Conservation (phyloP, 35 echinoderm and acorn worm species). For the Ophiothrix spiculata region DNA sequence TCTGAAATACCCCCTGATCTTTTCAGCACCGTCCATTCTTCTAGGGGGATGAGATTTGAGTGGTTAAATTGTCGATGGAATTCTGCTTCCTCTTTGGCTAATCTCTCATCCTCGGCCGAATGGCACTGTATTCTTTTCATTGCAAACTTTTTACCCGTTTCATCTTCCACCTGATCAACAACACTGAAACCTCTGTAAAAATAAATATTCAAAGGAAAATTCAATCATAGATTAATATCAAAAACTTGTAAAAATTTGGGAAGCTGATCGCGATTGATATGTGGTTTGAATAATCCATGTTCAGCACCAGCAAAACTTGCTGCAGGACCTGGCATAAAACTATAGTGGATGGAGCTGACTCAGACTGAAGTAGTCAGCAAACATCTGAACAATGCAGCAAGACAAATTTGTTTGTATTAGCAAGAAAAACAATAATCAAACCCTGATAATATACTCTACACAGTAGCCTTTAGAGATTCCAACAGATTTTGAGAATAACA, state of each 20-base stretch:
- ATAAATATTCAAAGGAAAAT: slow-evolving; percentile 19
- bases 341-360: background rate
- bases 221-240: background rate
- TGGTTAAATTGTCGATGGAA: slow-evolving; percentile 72
- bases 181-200: slow-evolving; percentile 79
- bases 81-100: slow-evolving; percentile 70
- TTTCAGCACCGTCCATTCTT: slow-evolving; percentile 58
- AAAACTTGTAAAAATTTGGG: background rate
- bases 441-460: background rate
- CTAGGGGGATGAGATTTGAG: slow-evolving; percentile 70
- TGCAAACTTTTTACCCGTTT: slow-evolving; percentile 74
- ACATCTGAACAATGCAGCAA: too few species aligned
- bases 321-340: background rate
- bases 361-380: too few species aligned
- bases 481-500: too few species aligned
- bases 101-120: slow-evolving; percentile 46
- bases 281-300: background rate
- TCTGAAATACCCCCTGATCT: slow-evolving; percentile 51
- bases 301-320: background rate
- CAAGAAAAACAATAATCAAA: background rate
- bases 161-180: slow-evolving; percentile 83
- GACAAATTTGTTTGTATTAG: too few species aligned
- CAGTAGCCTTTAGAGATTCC: background rate
- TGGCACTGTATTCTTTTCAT: slow-evolving; percentile 90
- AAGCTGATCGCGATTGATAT: background rate